Evolutionary conservation across 1,140 invertebrate species (phyloP).

Genomic region (Oedothorax gibbosus): DNA sequence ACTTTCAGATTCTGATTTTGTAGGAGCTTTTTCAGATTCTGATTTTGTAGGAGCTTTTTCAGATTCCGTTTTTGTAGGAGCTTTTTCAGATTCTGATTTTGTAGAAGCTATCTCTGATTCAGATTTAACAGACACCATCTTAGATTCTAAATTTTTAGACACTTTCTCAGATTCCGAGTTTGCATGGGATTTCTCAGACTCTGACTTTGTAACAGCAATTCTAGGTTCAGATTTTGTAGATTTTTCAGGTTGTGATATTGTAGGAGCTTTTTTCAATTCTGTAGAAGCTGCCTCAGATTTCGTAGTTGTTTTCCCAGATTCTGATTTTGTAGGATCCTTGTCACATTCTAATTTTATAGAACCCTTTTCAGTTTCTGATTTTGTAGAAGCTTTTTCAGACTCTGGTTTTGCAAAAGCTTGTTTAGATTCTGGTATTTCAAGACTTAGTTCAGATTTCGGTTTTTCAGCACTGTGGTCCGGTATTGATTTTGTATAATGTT

Average conservation of each 20-base stretch:
- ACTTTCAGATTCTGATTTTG: not conserved
- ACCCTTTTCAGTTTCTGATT: not conserved
- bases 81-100: not conserved
- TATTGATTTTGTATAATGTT: not conserved
- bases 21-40: not conserved
- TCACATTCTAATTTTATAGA: not conserved
- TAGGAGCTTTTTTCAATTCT: not conserved
- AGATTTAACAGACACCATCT: not conserved
- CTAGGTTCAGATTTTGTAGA: not conserved
- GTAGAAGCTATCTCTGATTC: not conserved
- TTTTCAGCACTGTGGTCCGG: not conserved
- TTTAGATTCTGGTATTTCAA: not conserved
- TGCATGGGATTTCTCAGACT: not conserved
- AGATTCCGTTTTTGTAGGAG: not conserved
- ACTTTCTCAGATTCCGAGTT: not conserved
- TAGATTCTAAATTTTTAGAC: not conserved
- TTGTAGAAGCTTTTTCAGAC: not conserved
- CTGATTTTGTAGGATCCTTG: not conserved
- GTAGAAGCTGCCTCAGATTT: not conserved
- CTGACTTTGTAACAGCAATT: not conserved
- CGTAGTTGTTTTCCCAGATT: not conserved
- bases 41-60: not conserved
- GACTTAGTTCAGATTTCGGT: not conserved
- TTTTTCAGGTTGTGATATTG: not conserved
- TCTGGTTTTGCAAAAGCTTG: not conserved